These are phyloP conservation scores for Nomada ferruginata DNA, from an alignment of 2,888 invertebrate genomes.

Conservation along the genomic window DNA sequence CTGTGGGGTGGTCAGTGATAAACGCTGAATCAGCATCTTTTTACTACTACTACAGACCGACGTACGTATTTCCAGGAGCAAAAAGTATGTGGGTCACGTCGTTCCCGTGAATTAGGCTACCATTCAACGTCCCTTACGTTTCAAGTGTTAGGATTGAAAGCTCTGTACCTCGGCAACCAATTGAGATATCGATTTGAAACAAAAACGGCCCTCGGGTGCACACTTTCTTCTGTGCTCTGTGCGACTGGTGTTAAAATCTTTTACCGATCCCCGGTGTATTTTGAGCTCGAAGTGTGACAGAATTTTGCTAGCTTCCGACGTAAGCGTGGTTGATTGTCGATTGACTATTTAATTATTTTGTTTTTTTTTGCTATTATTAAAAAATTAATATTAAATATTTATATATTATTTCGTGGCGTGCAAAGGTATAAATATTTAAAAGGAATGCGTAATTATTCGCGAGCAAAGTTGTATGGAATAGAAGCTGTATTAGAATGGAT, in stretches of 20 bases:
- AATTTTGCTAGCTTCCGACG: too few species aligned
- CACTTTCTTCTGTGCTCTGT: not conserved
- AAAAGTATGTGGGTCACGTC: conserved; percentile 20
- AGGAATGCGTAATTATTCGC: too few species aligned
- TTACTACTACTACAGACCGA: not conserved
- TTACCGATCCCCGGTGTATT: too few species aligned
- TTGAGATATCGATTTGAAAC: conserved; percentile 12
- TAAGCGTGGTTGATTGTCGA: too few species aligned
- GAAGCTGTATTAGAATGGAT: too few species aligned
- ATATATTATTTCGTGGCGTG: not conserved
- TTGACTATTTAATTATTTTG: too few species aligned
- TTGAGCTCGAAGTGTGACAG: too few species aligned
- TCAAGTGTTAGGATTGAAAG: not conserved
- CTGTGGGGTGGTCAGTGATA: conserved; percentile 18
- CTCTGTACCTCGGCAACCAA: conserved; percentile 9
- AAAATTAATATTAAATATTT: too few species aligned
- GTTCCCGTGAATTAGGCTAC: not conserved
- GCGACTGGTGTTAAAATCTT: too few species aligned
- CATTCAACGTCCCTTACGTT: not conserved
- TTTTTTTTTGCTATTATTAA: too few species aligned
- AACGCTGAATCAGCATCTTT: conserved; percentile 18
- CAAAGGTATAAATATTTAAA: too few species aligned
- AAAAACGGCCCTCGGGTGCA: not conserved
- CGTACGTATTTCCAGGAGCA: conserved; percentile 1
- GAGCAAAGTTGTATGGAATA: too few species aligned